Base-by-base conservation (phyloP, 2,113 vertebrate genomes). In the Gorsachius goisagi region DNA sequence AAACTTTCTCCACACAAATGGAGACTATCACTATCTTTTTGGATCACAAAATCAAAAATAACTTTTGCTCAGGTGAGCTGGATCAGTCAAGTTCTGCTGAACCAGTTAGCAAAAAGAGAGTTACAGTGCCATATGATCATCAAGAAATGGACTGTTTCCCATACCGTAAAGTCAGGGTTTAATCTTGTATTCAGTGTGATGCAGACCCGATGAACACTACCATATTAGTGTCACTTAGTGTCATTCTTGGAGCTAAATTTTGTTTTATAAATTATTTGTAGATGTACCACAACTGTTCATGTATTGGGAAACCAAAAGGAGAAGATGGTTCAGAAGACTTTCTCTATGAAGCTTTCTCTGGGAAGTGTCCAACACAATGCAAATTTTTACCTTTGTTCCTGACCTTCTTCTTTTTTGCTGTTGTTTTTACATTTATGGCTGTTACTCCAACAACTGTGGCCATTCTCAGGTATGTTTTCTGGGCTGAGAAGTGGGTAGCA, bases 281-380 rank as follows among this genome's bases (percentile, higher is more conserved):
- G 98, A 45, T 21, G 3, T 98, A 96, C 87, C 64, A 96, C 78
- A 98, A 98, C 82, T 99, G 98, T 89, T 97, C 98, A 71, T 99
- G 98, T 82, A 53, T 99, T 94, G 91, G 89, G 88, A 92, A 94
- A 56, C 59, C 81, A 49, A 52, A 87, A 73, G 44, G 4, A 79
- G 21, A 58, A 91, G 60, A 80, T 67, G 5, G 8, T 20, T 75
- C 67, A 11, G 80, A 91, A 84, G 92, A 92, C 18, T 50, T 93
- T 72, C 15, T 35, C 6, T 66, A 91, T 53, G 97, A 98, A 56
- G 98, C 98, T 50, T 3, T 50, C 10, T 2, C 37, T 89, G 98
- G 98, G 59, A 98, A 95, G 79, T 99, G 98, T 96, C 44, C 88
- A 77, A 27, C 97, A 27, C 89, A 55, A 8, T 98, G 98, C 88